phyloP scores from a whole-genome alignment of 2,113 vertebrate species.

The Piaya cayana region DNA sequence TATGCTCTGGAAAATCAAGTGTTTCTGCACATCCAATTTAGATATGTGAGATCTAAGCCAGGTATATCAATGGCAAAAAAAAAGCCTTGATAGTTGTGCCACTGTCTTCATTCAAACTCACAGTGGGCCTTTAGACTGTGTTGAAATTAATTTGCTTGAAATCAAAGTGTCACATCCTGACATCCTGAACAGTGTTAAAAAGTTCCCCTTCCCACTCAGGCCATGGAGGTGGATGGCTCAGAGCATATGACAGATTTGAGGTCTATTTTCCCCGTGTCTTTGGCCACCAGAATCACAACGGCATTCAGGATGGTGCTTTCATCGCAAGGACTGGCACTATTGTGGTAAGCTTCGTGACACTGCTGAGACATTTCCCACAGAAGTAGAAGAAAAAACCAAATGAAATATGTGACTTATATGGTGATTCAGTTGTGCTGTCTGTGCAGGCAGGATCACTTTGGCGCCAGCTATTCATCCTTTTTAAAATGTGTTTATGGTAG shows the following conservation, averaged over 20 bases:
- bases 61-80: neutral
- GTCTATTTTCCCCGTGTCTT: neutral
- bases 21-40: neutral
- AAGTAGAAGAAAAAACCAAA: neutral
- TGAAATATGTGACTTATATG: neutral
- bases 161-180: neutral
- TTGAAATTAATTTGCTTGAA: neutral
- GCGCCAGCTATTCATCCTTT: neutral
- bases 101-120: neutral
- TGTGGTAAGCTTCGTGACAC: neutral
- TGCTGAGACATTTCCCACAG: neutral
- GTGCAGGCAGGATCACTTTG: neutral
- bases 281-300: neutral
- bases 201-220: neutral
- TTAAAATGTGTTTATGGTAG: neutral
- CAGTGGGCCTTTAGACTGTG: neutral
- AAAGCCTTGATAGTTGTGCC: neutral
- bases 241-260: neutral
- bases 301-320: neutral
- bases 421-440: neutral
- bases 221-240: neutral
- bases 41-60: neutral
- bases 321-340: neutral
- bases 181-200: neutral
- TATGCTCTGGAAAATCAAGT: neutral